phyloP scores from a whole-genome alignment of 2,113 vertebrate genomes.

The Nothobranchius furzeri region DNA sequence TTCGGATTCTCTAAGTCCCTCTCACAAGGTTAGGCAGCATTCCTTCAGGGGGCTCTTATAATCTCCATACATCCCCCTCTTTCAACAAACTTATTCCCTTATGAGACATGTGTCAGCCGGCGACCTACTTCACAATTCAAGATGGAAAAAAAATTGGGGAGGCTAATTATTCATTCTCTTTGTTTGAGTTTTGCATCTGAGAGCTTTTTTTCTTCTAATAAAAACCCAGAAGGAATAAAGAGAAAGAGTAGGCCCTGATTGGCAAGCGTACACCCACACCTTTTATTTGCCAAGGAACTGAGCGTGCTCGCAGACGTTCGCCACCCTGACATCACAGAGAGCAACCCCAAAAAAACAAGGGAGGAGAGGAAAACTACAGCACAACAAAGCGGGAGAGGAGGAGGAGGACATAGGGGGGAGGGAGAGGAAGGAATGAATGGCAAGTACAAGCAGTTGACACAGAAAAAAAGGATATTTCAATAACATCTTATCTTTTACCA shows the following conservation, averaged over 20 bases:
- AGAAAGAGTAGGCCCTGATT: conserved; percentile 67
- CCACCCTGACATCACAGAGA: conserved; percentile 68
- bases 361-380: conserved; percentile 48
- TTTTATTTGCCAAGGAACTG: conserved; percentile 68
- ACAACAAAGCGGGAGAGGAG: conserved; percentile 64
- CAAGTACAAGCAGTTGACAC: conserved; percentile 71
- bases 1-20: conserved; percentile 18
- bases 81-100: conserved; percentile 47
- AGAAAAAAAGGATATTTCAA: conserved; percentile 33
- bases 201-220: conserved; percentile 62
- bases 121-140: conserved; percentile 65
- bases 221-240: conserved; percentile 67
- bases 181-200: conserved; percentile 63
- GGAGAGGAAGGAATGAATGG: conserved; percentile 41
- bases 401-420: conserved; percentile 35
- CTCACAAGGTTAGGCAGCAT: conserved; percentile 42
- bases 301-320: conserved; percentile 58
- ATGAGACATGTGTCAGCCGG: conserved; percentile 61
- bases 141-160: conserved; percentile 19
- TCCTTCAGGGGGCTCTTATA: conserved; percentile 52
- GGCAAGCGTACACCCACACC: conserved; percentile 66
- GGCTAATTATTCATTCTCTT: conserved; percentile 74
- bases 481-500: conserved; percentile 1
- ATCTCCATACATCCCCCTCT: conserved; percentile 45
- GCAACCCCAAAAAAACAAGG: conserved; percentile 65